Evolutionary conservation across 2,797 vertebrate species (phyloP).

Genomic region (Tympanoctomys barrerae): DNA sequence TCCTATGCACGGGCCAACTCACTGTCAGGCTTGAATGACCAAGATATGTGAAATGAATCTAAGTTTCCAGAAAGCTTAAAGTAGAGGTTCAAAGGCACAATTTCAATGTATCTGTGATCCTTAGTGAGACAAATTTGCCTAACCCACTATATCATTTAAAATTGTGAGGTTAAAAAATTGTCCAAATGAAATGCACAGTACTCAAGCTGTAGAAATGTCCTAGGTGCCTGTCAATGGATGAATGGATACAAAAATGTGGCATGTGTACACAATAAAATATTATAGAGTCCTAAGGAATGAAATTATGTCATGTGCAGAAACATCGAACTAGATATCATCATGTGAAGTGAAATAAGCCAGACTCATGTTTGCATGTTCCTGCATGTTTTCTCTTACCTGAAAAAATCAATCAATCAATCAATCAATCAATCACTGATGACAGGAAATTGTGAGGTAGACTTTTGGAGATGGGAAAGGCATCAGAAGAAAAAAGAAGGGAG

Average conservation of each 20-base stretch:
- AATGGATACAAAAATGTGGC: neutral
- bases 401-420: neutral
- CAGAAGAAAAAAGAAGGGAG: neutral
- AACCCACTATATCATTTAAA: neutral
- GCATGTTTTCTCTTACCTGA: neutral
- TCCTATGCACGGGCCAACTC: fast-evolving
- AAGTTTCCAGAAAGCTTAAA: neutral
- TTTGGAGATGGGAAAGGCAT: neutral
- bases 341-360: neutral
- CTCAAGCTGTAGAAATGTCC: neutral
- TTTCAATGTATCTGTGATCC: neutral
- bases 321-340: neutral
- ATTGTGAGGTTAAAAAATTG: neutral
- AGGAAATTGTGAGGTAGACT: neutral
- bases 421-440: neutral
- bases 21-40: neutral
- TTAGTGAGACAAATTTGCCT: neutral
- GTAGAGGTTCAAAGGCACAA: neutral
- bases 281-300: neutral
- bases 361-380: neutral
- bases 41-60: neutral
- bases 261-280: neutral
- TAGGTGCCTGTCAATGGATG: neutral
- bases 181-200: neutral
- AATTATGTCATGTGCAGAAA: neutral